Conservation (phyloP, 2,888 invertebrate species). For the Syrista parreyssii region DNA sequence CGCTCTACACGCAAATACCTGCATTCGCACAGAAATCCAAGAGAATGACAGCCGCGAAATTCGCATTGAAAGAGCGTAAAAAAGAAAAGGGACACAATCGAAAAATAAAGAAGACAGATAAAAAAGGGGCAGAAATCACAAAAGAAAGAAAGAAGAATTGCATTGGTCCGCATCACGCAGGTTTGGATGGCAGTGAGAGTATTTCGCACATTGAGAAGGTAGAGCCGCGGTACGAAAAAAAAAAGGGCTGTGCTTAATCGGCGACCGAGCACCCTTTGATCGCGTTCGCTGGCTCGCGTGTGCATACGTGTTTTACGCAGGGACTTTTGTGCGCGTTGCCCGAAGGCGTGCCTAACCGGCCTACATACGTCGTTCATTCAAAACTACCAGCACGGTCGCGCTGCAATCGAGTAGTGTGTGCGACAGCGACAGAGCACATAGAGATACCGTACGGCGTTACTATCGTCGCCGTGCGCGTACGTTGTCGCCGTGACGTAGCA, state of each 20-base stretch:
- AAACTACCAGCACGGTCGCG: neutral
- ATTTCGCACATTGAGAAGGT: neutral
- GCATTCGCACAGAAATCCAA: neutral
- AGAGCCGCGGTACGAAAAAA: neutral
- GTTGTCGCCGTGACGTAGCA: neutral
- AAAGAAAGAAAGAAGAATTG: neutral
- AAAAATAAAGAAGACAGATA: neutral
- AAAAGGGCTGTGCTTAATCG: neutral
- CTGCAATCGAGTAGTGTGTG: neutral
- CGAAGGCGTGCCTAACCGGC: slow-evolving; percentile 5
- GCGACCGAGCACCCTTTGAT: neutral
- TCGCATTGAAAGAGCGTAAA: neutral
- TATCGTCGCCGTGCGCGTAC: neutral
- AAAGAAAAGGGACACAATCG: neutral
- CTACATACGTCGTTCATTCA: slow-evolving; percentile 13
- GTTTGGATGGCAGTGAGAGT: neutral
- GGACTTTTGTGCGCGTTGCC: neutral
- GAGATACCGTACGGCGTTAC: neutral
- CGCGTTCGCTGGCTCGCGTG: neutral
- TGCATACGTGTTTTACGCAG: neutral
- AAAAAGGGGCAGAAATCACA: neutral
- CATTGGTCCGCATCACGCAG: neutral
- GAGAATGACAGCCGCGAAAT: neutral
- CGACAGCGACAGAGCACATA: neutral
- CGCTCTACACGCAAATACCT: too few species aligned